Evolutionary conservation across 2,113 vertebrate genomes (phyloP), one percentile per base, ranked within the genome.

Genomic region (Eretmochelys imbricata): DNA sequence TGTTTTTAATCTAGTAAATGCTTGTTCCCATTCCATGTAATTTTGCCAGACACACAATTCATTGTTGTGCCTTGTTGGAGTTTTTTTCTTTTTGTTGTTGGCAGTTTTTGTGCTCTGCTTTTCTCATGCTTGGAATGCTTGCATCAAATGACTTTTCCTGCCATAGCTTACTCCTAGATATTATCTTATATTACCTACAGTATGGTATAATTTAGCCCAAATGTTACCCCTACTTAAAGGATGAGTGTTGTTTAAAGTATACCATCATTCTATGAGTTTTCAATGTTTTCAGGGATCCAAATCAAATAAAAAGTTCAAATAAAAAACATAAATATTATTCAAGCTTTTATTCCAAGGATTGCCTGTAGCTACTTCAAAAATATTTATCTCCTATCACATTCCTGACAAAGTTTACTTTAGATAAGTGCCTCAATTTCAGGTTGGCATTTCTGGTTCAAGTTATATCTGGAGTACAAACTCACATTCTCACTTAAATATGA

Each of bases 1-100:
- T 35, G 81, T 95, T 75, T 97, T 94, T 95, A 94, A 93, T 94
- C 83, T 93, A 92, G 84, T 93, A 96, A 93, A 97, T 92, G 95
- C 92, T 72, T 88, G 55, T 91, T 79, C 4, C n/a, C 85, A 51
- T 82, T 88, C 62, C 65, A 86, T 31, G 35, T 17, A 72, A 53
- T 62, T 88, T 92, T 91, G 48, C 92, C 83, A 89, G 89, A 82
- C 72, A 72, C 55, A 93, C 49, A 8, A 93, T 94, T 55, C 72
- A 78, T 88, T 87, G 51, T 57, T 1, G 0, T 88, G 62, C 55
- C 87, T 82, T 89, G 8, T 89, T 62, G 80, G 51, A 80, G 16
- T 75, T 93, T 53, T 2, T 16, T 35, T 17, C 16, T 55, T 87
- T 86, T 62, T 85, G 25, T 53, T 50, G 13, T 16, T 93, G 12